Base-by-base conservation (phyloP, 2,113 vertebrate species). In the Ramphastos sulfuratus region DNA sequence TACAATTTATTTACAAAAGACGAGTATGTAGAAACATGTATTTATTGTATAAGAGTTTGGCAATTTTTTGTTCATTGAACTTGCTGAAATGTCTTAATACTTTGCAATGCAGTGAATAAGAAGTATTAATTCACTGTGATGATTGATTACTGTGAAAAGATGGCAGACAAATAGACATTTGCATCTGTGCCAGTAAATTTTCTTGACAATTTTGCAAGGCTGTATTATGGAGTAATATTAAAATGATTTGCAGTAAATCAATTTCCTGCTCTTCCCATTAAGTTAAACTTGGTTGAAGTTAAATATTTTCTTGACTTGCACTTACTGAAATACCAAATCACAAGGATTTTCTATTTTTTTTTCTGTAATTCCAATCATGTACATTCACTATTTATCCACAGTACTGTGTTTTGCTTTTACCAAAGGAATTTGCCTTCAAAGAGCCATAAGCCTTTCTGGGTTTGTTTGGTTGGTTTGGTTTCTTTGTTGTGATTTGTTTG, bases 231-330 rank as follows among this genome's bases (percentile, higher is more conserved):
- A 89, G 48, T 31, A 77, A 81, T 87, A 91, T 75, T 87, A 77
- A 77, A 91, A 93, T 7, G 75, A 85, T 69, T 81, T 74, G 52
- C 82, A 86, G 37, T 81, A 83, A 91, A 94, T 88, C 48, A 92
- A 42, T 69, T 92, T 81, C 28, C 16, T 65, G 27, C 15, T 58
- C 25, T 74, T 64, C 17, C 12, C 5, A 56, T 44, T 84, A 83
- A 65, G 88, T 58, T 89, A 76, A 64, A 85, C 46, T 50, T 79
- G 56, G 10, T 16, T 52, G 46, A 82, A 95, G 27, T 4, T 10
- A 44, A 87, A 61, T 81, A 21, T 33, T 44, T 76, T 83, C 16
- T 60, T 48, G 2, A 64, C 20, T 92, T 64, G 18, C 13, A 77
- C 7, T 58, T 89, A 54, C 37, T 79, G 65, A 94, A 75, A 60